phyloP scores from a whole-genome alignment of 2,888 invertebrate genomes.

The Amiota communis region DNA sequence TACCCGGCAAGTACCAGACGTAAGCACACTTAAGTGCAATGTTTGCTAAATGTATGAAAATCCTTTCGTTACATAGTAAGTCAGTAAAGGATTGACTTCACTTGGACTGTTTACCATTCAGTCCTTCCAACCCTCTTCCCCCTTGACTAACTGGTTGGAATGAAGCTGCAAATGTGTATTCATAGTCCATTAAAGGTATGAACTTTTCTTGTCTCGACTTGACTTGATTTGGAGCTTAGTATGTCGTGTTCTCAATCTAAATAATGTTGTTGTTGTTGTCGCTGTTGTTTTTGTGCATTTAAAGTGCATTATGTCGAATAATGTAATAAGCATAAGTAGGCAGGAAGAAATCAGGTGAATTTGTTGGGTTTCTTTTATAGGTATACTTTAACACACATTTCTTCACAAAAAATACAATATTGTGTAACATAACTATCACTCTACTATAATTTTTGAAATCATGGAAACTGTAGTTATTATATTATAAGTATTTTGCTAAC shows the following conservation, averaged over 20 bases:
- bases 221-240: conserved; percentile 24
- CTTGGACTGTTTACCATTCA: neutral
- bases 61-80: conserved; percentile 46
- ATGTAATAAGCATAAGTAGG: conserved; percentile 13
- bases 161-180: conserved; percentile 13
- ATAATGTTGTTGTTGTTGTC: conserved; percentile 22
- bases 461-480: no score
- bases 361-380: neutral
- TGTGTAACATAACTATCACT: no score
- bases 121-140: neutral
- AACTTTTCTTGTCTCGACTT: no score
- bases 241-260: conserved; percentile 17
- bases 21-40: conserved; percentile 55
- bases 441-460: no score
- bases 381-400: no score
- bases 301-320: conserved; percentile 21
- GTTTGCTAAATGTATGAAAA: conserved; percentile 65
- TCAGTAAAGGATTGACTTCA: conserved; percentile 28
- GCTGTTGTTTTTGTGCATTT: conserved; percentile 14
- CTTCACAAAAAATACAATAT: no score
- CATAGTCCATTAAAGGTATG: neutral
- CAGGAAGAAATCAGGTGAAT: neutral
- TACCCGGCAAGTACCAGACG: no score
- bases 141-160: neutral
- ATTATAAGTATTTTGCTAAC: no score